These are phyloP conservation scores for Agapornis canus DNA, from an alignment of 2,797 vertebrate species.

Conservation along the genomic window DNA sequence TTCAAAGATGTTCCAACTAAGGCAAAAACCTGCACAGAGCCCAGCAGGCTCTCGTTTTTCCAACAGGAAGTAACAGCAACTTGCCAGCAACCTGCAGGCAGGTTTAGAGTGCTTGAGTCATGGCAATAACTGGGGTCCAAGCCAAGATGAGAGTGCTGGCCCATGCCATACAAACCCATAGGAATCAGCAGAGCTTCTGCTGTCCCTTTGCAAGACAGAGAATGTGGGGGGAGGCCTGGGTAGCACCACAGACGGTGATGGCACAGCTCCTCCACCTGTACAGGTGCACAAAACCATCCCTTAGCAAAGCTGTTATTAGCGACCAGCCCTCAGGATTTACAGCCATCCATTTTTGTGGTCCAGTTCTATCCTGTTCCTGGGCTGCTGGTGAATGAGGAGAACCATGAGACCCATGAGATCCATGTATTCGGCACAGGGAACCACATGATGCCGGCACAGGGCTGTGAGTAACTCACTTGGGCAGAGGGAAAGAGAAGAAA, in stretches of 20 bases:
- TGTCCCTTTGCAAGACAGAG: not conserved
- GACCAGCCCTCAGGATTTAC: not conserved
- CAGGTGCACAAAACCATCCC: accelerated
- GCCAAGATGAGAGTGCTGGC: not conserved
- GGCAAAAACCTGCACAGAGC: not conserved
- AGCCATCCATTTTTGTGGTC: not conserved
- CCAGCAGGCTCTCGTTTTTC: not conserved
- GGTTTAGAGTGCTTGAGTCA: not conserved
- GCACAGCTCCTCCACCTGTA: not conserved
- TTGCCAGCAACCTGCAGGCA: not conserved
- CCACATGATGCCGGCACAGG: not conserved
- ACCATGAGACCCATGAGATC: not conserved
- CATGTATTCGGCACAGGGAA: accelerated
- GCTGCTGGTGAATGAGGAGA: not conserved
- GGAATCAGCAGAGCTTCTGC: not conserved
- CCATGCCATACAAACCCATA: not conserved
- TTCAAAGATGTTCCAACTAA: not conserved
- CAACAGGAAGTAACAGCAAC: not conserved
- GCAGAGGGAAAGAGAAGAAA: not conserved
- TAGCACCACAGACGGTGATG: not conserved
- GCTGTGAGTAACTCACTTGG: not conserved
- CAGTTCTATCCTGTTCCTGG: not conserved
- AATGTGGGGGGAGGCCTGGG: not conserved
- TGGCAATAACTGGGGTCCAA: not conserved
- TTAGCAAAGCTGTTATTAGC: not conserved